Conservation (phyloP, 2,888 invertebrate genomes). For the Linnaemya tessellans region DNA sequence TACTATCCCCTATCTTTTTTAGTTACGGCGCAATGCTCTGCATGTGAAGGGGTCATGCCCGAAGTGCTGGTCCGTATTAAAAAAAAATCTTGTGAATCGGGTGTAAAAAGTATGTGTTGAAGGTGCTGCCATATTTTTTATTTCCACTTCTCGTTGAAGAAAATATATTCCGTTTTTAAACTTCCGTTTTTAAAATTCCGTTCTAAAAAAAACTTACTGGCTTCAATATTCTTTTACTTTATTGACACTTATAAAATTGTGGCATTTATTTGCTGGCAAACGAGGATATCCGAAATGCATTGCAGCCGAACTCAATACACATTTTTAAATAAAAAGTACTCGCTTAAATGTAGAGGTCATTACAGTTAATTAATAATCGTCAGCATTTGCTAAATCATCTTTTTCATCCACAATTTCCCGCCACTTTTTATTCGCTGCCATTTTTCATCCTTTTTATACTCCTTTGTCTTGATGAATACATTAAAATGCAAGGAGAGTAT, state of each 20-base stretch:
- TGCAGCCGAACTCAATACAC: slow-evolving; percentile 50
- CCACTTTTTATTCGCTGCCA: not conserved
- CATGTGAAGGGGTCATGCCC: too few species aligned
- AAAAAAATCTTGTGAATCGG: too few species aligned
- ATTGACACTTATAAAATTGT: slow-evolving; percentile 7
- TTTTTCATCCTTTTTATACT: not conserved
- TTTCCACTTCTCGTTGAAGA: too few species aligned
- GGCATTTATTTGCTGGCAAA: slow-evolving; percentile 17
- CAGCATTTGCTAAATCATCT: slow-evolving; percentile 33
- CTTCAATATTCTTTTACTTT: not conserved
- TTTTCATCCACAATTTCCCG: slow-evolving; percentile 28
- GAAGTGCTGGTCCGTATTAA: too few species aligned
- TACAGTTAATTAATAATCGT: slow-evolving; percentile 53
- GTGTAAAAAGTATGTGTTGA: too few species aligned
- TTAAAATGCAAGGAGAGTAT: not conserved
- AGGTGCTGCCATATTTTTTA: too few species aligned
- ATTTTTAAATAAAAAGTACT: slow-evolving; percentile 41
- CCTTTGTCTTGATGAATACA: not conserved
- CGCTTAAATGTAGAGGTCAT: slow-evolving; percentile 25
- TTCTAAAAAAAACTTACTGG: not conserved
- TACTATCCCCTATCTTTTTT: too few species aligned
- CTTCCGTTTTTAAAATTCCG: not conserved
- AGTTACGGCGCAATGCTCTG: too few species aligned
- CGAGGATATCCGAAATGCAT: slow-evolving; percentile 15
- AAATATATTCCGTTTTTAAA: too few species aligned